Evolutionary conservation across 2,797 vertebrate genomes (phyloP).

Genomic region (Aratinga solstitialis): DNA sequence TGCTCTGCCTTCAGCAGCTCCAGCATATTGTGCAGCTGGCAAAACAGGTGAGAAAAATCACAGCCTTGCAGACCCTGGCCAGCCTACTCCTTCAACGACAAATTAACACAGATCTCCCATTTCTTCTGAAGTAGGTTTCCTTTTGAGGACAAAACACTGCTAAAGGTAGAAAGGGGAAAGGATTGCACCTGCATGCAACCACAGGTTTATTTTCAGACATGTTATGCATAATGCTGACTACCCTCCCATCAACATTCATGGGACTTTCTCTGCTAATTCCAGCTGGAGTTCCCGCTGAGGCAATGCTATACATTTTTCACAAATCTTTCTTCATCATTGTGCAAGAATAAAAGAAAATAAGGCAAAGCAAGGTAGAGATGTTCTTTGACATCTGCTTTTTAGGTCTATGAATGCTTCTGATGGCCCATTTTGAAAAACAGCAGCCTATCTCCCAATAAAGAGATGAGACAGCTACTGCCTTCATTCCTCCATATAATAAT

Average conservation of each 20-base stretch:
- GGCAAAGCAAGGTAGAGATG: not conserved
- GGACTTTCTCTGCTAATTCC: not conserved
- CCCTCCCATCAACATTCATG: not conserved
- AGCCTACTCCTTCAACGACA: not conserved
- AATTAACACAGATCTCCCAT: not conserved
- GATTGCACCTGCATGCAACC: not conserved
- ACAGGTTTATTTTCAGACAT: not conserved
- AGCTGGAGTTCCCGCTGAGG: not conserved
- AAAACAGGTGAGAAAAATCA: not conserved
- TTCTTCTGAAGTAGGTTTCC: not conserved
- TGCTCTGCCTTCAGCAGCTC: constrained; percentile 85
- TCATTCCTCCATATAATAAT: not conserved
- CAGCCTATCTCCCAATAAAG: not conserved
- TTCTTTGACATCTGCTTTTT: not conserved
- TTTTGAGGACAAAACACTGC: not conserved
- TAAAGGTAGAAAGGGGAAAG: not conserved
- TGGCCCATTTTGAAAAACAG: not conserved
- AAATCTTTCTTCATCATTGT: not conserved
- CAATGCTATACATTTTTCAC: not conserved
- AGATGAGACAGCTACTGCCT: not conserved
- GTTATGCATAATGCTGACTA: not conserved
- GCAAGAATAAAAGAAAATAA: not conserved
- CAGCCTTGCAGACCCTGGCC: not conserved
- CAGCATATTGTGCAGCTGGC: constrained; percentile 85
- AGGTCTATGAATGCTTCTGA: not conserved